A percentile compares a stretch with the other conserved stretches of the same genome.
Conservation (phyloP, 2,113 vertebrate genomes). For the Mustelus asterias region DNA sequence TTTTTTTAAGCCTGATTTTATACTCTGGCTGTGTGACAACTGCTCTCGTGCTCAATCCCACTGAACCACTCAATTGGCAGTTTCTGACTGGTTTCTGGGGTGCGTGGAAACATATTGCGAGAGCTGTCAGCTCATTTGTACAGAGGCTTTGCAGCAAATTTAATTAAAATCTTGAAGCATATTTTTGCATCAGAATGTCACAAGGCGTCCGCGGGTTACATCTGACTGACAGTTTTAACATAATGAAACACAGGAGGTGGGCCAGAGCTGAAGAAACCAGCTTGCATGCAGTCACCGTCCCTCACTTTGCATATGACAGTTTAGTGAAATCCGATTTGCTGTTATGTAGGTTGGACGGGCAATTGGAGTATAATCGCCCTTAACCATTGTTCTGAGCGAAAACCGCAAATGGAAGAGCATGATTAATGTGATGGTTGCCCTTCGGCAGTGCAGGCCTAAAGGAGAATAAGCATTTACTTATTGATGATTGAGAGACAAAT, state of each 20-base stretch:
- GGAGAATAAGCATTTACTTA: neutral
- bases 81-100: neutral
- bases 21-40: neutral
- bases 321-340: neutral
- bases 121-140: neutral
- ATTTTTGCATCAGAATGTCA: neutral
- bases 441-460: neutral
- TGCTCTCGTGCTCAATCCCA: neutral
- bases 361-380: neutral
- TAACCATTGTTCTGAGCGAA: neutral
- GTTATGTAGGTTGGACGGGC: neutral
- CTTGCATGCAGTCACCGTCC: neutral
- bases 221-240: neutral
- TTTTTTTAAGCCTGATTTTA: neutral
- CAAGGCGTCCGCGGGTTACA: neutral
- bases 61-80: neutral
- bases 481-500: conserved; percentile 22
- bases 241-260: neutral
- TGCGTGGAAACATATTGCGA: neutral
- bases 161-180: neutral
- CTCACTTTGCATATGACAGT: neutral
- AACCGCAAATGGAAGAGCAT: neutral
- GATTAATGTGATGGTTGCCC: neutral
- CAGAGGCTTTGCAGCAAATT: neutral
- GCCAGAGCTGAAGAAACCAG: neutral